phyloP scores from a whole-genome alignment of 2,113 vertebrate genomes.

The Elgaria multicarinata region DNA sequence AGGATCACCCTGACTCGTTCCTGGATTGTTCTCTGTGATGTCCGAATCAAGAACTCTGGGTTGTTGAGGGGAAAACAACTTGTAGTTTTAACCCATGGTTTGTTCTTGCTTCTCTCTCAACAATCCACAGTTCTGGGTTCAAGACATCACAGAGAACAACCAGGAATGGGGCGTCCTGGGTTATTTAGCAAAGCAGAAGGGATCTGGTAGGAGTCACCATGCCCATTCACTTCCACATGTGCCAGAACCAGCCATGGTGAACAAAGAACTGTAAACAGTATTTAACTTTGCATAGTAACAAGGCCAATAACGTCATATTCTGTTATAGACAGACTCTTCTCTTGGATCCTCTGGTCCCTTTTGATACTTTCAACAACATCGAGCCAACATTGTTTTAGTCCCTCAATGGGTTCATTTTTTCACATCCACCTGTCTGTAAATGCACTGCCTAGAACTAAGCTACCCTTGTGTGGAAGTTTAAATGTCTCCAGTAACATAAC shows the following conservation, averaged over 20 bases:
- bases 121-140: neutral
- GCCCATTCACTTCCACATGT: neutral
- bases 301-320: neutral
- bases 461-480: neutral
- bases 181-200: neutral
- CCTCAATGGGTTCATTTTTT: neutral
- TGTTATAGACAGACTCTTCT: neutral
- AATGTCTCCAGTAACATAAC: conserved; percentile 22
- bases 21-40: neutral
- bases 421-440: neutral
- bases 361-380: too few relatives aligned
- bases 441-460: conserved; percentile 25
- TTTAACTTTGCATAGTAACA: neutral
- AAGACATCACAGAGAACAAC: neutral
- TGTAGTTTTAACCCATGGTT: neutral
- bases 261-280: too few relatives aligned
- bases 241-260: neutral
- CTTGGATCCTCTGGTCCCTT: neutral
- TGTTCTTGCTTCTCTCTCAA: neutral
- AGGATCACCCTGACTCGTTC: too few relatives aligned
- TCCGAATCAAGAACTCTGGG: too few relatives aligned
- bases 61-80: too few relatives aligned
- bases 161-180: too few relatives aligned
- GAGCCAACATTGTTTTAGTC: neutral
- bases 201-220: neutral